These are phyloP conservation scores for Trichonephila clavipes DNA, from an alignment of 1,140 invertebrate genomes.

Conservation along the genomic window DNA sequence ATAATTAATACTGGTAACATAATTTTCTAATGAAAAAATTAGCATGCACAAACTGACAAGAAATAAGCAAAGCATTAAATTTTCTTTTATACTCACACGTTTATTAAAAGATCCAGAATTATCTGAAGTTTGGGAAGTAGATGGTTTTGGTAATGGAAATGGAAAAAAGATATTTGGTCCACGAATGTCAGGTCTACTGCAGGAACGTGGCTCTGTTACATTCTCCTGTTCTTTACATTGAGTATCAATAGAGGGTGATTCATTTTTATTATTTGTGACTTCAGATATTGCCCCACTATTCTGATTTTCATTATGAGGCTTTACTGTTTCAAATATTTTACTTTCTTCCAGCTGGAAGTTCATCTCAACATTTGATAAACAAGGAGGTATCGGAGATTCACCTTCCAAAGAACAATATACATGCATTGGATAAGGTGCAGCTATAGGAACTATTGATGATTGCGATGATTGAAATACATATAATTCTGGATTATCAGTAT, in stretches of 20 bases:
- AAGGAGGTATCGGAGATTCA: neutral
- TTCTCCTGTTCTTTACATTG: neutral
- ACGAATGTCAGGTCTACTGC: neutral
- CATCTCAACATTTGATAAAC: neutral
- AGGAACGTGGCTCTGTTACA: neutral
- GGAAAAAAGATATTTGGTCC: conserved; percentile 31
- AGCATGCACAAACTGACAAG: neutral
- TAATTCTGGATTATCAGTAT: neutral
- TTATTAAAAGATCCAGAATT: neutral
- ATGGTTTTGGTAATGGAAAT: conserved; percentile 9
- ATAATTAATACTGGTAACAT: no score
- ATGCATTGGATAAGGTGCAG: neutral
- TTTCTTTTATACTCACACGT: neutral
- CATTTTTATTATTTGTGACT: neutral
- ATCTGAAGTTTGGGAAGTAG: neutral
- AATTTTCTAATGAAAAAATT: neutral
- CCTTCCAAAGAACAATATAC: neutral
- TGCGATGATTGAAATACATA: neutral
- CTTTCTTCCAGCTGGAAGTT: neutral
- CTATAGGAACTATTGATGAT: neutral
- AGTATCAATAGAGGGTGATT: neutral
- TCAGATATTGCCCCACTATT: neutral
- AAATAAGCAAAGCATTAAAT: neutral
- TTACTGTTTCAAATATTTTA: neutral
- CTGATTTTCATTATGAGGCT: neutral